Percentiles rank a stretch among this genome's conserved stretches.
Evolutionary conservation across 1,140 invertebrate genomes (phyloP).

Genomic region (Spodoptera litura): DNA sequence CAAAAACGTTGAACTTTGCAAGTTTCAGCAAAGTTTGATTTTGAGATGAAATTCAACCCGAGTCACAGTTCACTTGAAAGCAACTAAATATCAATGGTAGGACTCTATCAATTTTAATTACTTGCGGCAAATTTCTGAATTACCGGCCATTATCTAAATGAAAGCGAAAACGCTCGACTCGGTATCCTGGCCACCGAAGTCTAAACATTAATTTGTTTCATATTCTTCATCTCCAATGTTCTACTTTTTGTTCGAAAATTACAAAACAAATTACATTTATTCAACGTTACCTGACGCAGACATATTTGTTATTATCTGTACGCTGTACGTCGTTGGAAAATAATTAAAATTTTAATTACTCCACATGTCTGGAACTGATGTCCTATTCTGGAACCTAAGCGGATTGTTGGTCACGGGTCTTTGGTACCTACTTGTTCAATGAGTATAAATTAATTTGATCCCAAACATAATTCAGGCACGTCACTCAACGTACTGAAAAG

Average conservation of each 20-base stretch:
- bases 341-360: slow-evolving; percentile 52
- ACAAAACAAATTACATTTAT: slow-evolving; percentile 48
- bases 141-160: slow-evolving; percentile 75
- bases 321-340: slow-evolving; percentile 24
- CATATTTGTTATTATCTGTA: slow-evolving; percentile 48
- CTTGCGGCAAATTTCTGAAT: slow-evolving; percentile 66
- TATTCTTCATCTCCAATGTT: slow-evolving; percentile 43
- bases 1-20: slow-evolving; percentile 34
- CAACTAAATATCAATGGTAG: slow-evolving; percentile 61
- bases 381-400: slow-evolving; percentile 22
- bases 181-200: slow-evolving; percentile 31
- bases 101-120: slow-evolving; percentile 73
- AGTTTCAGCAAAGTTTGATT: slow-evolving; percentile 47
- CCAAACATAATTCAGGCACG: not conserved
- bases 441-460: slow-evolving; percentile 8
- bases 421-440: slow-evolving; percentile 1
- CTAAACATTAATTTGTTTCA: slow-evolving; percentile 57
- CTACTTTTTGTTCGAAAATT: slow-evolving; percentile 46
- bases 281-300: slow-evolving; percentile 42
- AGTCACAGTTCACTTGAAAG: slow-evolving; percentile 51
- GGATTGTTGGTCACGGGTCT: not conserved
- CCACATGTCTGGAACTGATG: slow-evolving; percentile 36
- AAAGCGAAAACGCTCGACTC: slow-evolving; percentile 57
- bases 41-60: slow-evolving; percentile 32
- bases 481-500: slow-evolving; percentile 8